Percentiles rank a stretch among this genome's conserved stretches.
These are phyloP conservation scores for Eudyptes chrysolophus DNA, from an alignment of 2,113 vertebrate species.

Conservation along the genomic window DNA sequence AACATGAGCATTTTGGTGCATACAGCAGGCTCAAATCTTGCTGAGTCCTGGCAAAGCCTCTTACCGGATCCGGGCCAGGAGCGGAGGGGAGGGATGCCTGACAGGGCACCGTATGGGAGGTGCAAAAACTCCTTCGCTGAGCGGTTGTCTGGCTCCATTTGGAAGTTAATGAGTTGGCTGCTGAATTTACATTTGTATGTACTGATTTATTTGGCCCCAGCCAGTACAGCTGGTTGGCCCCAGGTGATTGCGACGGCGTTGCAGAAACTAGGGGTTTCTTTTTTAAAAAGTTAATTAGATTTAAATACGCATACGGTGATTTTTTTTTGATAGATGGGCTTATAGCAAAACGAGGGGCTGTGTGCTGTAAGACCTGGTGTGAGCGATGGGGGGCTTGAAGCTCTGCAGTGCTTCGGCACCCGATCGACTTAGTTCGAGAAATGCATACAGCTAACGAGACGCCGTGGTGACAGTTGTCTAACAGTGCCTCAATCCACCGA, in stretches of 20 bases:
- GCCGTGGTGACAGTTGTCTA: neutral
- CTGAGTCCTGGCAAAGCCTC: neutral
- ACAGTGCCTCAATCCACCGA: neutral
- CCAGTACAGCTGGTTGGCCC: neutral
- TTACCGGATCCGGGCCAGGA: fast-evolving
- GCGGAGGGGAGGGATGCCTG: neutral
- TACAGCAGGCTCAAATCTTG: neutral
- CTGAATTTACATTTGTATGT: neutral
- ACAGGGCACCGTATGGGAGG: neutral
- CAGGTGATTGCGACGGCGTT: neutral
- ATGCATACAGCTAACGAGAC: neutral
- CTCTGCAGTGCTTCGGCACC: neutral
- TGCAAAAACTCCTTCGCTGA: neutral
- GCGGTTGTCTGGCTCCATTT: neutral
- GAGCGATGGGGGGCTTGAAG: neutral
- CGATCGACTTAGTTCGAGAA: neutral
- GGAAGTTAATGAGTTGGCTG: neutral
- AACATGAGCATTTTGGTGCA: neutral
- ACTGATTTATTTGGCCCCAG: neutral
- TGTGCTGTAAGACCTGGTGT: neutral
- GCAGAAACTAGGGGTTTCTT: neutral
- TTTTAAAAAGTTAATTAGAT: neutral
- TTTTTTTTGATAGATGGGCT: neutral
- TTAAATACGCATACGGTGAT: neutral
- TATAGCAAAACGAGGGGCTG: neutral